phyloP scores from a whole-genome alignment of 2,888 invertebrate species.

The Epinotia brunnichana region DNA sequence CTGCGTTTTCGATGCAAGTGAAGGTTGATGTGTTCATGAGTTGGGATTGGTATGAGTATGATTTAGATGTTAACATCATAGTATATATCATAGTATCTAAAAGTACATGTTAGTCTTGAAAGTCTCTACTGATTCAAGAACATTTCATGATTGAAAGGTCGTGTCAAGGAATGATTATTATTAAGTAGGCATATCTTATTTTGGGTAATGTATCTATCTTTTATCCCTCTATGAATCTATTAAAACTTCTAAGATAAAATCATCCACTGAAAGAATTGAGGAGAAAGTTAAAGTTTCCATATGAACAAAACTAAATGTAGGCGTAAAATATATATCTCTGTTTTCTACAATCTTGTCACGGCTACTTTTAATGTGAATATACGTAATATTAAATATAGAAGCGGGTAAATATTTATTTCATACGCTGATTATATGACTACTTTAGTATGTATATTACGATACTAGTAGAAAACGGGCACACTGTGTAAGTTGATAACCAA shows the following conservation, averaged over 20 bases:
- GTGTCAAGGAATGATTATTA: constrained; percentile 31
- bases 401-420: constrained; percentile 74
- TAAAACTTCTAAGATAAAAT: constrained; percentile 35
- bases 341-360: constrained; percentile 68
- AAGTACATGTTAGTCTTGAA: constrained; percentile 23
- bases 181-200: neutral
- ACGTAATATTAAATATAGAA: too few species aligned
- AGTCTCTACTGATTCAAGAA: constrained; percentile 26
- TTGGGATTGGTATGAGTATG: constrained; percentile 45
- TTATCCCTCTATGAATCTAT: constrained; percentile 38
- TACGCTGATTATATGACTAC: constrained; percentile 77
- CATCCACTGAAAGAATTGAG: constrained; percentile 39
- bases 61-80: constrained; percentile 42
- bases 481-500: constrained; percentile 70
- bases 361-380: constrained; percentile 75
- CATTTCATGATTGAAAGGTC: constrained; percentile 21
- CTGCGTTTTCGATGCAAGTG: constrained; percentile 38
- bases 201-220: constrained; percentile 17
- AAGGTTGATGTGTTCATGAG: constrained; percentile 49
- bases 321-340: constrained; percentile 64
- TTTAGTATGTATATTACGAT: constrained; percentile 68
- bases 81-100: constrained; percentile 36
- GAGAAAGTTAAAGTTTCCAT: constrained; percentile 40
- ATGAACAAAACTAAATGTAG: constrained; percentile 53
- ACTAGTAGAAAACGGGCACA: constrained; percentile 79